Percentiles rank a stretch among this genome's conserved stretches.
Conservation (phyloP, 2,113 vertebrate genomes). For the Cololabis saira region DNA sequence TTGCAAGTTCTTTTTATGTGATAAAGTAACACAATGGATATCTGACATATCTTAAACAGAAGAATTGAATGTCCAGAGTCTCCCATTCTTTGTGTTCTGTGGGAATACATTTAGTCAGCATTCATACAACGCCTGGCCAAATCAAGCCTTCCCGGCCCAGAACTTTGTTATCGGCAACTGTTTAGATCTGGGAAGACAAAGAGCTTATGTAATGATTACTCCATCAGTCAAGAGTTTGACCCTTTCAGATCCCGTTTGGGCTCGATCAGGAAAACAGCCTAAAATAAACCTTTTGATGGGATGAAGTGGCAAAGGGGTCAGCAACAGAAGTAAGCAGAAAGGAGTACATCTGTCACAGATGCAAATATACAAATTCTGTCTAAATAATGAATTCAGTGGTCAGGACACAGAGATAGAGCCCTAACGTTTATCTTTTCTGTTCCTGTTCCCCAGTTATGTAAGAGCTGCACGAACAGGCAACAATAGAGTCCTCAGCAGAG, state of each 20-base stretch:
- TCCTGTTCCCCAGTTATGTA: conserved; percentile 5
- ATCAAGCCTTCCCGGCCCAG: conserved; percentile 36
- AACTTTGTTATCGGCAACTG: conserved; percentile 64
- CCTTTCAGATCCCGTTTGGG: conserved; percentile 18
- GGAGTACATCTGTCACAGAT: conserved; percentile 14
- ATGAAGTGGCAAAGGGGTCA: conserved; percentile 3
- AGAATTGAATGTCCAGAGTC: not conserved
- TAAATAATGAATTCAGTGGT: conserved; percentile 18
- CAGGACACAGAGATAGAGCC: not conserved
- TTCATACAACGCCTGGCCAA: conserved; percentile 40
- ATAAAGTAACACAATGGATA: conserved; percentile 31
- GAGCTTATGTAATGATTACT: conserved; percentile 59
- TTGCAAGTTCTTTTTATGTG: not conserved
- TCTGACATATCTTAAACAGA: conserved; percentile 20
- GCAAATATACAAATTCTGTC: conserved; percentile 33
- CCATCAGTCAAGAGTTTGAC: conserved; percentile 12
- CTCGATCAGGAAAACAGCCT: conserved; percentile 47
- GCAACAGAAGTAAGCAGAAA: conserved; percentile 38
- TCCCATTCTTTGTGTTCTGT: conserved; percentile 35
- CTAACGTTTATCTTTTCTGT: conserved; percentile 5
- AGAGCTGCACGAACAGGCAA: too few species aligned
- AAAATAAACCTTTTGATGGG: conserved; percentile 38
- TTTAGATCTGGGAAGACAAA: conserved; percentile 68
- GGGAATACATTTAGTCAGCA: conserved; percentile 43
- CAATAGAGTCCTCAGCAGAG: too few species aligned